Evolutionary conservation across 2,113 vertebrate genomes (phyloP).

Genomic region (Ceyx melanurus): DNA sequence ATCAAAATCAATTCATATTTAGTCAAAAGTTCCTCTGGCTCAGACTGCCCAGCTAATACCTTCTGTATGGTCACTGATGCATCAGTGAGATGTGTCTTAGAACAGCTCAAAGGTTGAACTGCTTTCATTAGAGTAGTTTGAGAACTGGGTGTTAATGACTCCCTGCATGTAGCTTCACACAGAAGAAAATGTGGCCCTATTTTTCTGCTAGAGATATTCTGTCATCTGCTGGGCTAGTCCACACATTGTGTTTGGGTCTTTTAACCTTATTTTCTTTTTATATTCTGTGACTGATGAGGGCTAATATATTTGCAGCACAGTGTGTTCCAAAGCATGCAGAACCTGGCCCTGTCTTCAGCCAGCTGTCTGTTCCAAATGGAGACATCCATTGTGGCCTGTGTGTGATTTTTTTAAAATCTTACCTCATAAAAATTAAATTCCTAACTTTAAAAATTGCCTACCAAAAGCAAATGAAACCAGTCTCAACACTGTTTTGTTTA

Average conservation of each 20-base stretch:
- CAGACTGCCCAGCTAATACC: background rate
- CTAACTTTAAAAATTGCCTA: background rate
- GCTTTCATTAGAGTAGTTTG: background rate
- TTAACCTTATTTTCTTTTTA: background rate
- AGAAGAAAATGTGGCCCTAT: background rate
- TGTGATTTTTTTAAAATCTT: background rate
- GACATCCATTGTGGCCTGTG: background rate
- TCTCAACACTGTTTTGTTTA: background rate
- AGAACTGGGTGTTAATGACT: background rate
- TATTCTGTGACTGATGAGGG: background rate
- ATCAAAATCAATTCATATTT: background rate
- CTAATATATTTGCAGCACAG: background rate
- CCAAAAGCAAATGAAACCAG: background rate
- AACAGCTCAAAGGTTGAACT: background rate
- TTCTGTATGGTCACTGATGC: background rate
- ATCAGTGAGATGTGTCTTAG: accelerated
- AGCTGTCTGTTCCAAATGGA: conserved; percentile 2
- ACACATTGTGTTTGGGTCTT: background rate
- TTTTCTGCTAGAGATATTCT: background rate
- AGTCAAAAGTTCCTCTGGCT: background rate
- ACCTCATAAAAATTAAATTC: background rate
- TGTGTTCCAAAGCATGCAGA: background rate
- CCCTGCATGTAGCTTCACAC: background rate
- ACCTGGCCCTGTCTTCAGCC: background rate
- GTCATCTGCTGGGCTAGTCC: background rate